Percentiles rank a stretch among this genome's conserved stretches.
These are phyloP conservation scores for Natator depressus DNA, from an alignment of 2,113 vertebrate genomes.

Conservation along the genomic window DNA sequence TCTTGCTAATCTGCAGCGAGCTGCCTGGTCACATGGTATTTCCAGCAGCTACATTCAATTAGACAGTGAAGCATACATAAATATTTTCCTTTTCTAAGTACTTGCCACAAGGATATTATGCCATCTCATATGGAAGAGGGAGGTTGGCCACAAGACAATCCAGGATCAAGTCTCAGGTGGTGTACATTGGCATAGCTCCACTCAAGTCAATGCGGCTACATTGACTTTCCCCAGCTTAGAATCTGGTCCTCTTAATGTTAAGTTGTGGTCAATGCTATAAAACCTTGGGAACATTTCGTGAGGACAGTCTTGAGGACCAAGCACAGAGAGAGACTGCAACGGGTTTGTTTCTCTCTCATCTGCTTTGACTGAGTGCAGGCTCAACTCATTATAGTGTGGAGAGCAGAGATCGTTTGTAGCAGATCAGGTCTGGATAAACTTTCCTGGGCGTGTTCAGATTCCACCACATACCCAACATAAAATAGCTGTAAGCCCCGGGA, in stretches of 20 bases:
- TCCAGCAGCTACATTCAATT: background rate
- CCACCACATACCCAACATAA: background rate
- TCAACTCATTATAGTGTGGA: background rate
- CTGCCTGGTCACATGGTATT: background rate
- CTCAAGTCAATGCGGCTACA: background rate
- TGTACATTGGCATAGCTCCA: background rate
- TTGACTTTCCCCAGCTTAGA: background rate
- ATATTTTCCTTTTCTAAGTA: background rate
- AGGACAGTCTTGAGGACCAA: too few relatives aligned
- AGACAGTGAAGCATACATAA: background rate
- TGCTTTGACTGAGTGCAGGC: background rate
- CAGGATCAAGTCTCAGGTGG: background rate
- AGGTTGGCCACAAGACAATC: background rate
- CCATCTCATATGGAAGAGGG: fast-evolving
- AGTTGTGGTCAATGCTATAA: background rate
- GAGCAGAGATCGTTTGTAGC: background rate
- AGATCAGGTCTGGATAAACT: conserved; percentile 12
- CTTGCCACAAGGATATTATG: background rate
- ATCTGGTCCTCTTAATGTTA: background rate
- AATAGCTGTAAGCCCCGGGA: conserved; percentile 1
- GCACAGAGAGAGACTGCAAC: background rate
- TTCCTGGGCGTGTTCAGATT: background rate
- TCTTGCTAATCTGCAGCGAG: background rate
- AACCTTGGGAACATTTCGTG: background rate
- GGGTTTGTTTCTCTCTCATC: background rate